These are phyloP conservation scores for Arctocebus calabarensis DNA, from an alignment of 2,797 vertebrate genomes.

Conservation along the genomic window DNA sequence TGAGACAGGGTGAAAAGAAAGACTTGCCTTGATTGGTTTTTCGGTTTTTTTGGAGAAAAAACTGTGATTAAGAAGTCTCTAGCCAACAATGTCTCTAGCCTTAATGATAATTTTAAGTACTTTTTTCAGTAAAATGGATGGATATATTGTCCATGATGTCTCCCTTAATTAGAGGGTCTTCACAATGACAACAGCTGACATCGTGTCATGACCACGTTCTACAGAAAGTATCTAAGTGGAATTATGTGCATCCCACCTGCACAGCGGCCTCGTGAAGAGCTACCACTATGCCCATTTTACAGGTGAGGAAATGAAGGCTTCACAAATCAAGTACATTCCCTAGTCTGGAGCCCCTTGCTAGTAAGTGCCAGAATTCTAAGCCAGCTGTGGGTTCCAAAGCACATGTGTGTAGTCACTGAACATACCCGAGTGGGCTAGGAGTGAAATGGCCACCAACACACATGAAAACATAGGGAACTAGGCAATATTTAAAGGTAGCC, in stretches of 20 bases:
- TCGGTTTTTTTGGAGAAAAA: neutral
- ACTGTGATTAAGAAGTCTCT: neutral
- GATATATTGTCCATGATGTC: too few relatives aligned
- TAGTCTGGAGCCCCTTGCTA: neutral
- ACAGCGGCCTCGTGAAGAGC: accelerated
- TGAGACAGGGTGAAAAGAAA: neutral
- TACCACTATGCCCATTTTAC: neutral
- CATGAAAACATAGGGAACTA: accelerated
- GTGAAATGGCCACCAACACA: accelerated
- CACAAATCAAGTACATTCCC: neutral
- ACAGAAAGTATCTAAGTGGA: neutral
- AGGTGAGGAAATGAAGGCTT: neutral
- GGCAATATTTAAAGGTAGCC: accelerated
- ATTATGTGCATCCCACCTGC: neutral
- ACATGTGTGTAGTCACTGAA: accelerated
- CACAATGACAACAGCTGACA: accelerated
- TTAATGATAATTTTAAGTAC: neutral
- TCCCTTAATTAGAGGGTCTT: neutral
- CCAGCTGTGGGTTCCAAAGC: neutral
- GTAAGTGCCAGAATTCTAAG: neutral
- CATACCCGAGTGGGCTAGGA: accelerated
- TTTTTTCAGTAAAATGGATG: neutral
- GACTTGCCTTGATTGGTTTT: neutral
- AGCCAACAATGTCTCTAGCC: neutral
- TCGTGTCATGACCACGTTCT: accelerated